A percentile compares a stretch with the other conserved stretches of the same genome.
Conservation (phyloP, 2,888 invertebrate species). For the Tipula unca region DNA sequence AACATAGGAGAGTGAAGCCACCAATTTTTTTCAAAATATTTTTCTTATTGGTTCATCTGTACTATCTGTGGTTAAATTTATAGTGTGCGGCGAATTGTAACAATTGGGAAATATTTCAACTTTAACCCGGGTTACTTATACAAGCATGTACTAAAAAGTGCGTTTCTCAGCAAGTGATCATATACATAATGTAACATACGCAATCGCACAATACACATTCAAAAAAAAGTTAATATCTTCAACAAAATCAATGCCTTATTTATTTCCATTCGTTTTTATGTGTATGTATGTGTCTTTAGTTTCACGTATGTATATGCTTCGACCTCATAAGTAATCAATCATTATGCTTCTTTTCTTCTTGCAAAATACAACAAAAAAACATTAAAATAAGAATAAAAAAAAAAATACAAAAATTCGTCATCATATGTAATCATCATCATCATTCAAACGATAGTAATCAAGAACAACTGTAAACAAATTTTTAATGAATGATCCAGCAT, state of each 20-base stretch:
- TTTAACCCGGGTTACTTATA: too few species aligned
- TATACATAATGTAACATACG: background rate
- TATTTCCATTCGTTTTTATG: background rate
- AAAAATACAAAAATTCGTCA: background rate
- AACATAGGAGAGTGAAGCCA: too few species aligned
- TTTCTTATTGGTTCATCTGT: too few species aligned
- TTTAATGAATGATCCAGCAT: background rate
- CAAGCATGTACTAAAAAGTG: background rate
- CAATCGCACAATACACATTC: background rate
- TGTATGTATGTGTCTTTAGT: background rate
- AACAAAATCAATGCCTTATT: background rate
- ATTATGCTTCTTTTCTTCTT: background rate
- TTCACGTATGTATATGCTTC: slow-evolving; percentile 1
- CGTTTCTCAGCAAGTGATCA: background rate
- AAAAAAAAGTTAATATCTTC: background rate
- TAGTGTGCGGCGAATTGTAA: too few species aligned
- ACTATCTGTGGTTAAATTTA: too few species aligned
- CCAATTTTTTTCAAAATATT: too few species aligned
- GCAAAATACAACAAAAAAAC: background rate
- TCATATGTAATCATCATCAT: background rate
- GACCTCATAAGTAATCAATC: slow-evolving; percentile 17
- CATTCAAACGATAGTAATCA: background rate
- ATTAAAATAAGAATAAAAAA: background rate
- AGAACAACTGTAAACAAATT: background rate
- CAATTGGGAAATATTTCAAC: too few species aligned